Conservation (phyloP, 2,113 vertebrate species). For the Mystacornis crossleyi region DNA sequence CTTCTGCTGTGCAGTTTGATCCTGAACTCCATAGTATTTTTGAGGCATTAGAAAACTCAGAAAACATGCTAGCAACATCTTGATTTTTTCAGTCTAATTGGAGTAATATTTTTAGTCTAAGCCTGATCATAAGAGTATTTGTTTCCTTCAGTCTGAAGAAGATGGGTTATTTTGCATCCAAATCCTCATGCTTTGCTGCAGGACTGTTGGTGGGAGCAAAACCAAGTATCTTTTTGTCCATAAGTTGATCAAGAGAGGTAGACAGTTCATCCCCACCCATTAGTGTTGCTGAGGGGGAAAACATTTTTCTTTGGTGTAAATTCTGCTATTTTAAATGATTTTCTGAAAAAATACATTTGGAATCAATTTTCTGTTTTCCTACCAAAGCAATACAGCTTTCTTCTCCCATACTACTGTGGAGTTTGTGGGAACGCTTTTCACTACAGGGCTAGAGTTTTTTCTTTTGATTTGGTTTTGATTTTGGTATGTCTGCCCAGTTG, state of each 20-base stretch:
- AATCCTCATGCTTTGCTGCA: background rate
- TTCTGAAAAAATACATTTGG: background rate
- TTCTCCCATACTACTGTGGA: background rate
- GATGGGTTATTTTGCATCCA: background rate
- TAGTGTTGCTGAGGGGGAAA: background rate
- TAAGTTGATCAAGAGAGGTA: background rate
- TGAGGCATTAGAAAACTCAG: background rate
- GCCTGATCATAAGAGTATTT: background rate
- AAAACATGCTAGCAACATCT: background rate
- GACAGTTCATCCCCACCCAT: background rate
- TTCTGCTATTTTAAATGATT: background rate
- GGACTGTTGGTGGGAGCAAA: background rate
- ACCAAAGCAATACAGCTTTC: background rate
- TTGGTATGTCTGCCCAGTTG: background rate
- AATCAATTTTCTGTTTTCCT: background rate
- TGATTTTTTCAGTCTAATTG: background rate
- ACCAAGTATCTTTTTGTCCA: background rate
- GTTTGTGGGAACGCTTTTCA: background rate
- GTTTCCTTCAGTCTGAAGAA: background rate
- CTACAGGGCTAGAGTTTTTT: background rate
- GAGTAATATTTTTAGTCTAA: background rate
- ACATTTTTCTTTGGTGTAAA: background rate
- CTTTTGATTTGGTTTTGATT: background rate
- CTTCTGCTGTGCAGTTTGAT: background rate
- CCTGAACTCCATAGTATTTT: background rate